These are phyloP conservation scores for Gymnoscelis rufifasciata DNA, from an alignment of 2,888 invertebrate species.

Conservation along the genomic window DNA sequence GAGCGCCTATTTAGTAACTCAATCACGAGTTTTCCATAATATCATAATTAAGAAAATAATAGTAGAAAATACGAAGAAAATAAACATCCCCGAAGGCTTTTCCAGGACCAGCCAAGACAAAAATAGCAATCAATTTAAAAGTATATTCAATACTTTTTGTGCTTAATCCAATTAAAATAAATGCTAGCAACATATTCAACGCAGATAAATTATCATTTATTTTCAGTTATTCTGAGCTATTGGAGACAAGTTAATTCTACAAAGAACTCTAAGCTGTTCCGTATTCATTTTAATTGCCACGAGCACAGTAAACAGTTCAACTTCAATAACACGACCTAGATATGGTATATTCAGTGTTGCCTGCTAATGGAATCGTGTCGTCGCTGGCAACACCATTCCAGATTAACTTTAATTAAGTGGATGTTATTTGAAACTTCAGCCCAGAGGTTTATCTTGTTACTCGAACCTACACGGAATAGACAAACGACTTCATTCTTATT, in stretches of 20 bases:
- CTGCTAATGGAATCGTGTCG: constrained; percentile 66
- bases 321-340: constrained; percentile 42
- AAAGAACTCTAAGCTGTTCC: not conserved
- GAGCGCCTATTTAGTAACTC: not conserved
- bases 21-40: too few relatives aligned
- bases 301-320: constrained; percentile 37
- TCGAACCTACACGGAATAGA: constrained; percentile 37
- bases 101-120: too few relatives aligned
- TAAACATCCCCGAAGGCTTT: too few relatives aligned
- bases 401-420: constrained; percentile 74
- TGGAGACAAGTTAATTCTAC: too few relatives aligned
- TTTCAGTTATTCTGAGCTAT: too few relatives aligned
- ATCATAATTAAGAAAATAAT: too few relatives aligned
- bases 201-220: too few relatives aligned
- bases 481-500: constrained; percentile 25
- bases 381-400: constrained; percentile 58
- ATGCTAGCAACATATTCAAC: too few relatives aligned
- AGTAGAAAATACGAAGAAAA: too few relatives aligned
- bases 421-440: constrained; percentile 65
- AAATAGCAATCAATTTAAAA: too few relatives aligned
- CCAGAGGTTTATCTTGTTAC: constrained; percentile 53
- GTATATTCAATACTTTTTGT: too few relatives aligned
- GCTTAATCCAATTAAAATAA: too few relatives aligned
- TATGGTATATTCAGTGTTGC: constrained; percentile 47
- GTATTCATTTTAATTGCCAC: constrained; percentile 28